These are phyloP conservation scores for Tortricodes alternella DNA, from an alignment of 2,888 invertebrate species.

Conservation along the genomic window DNA sequence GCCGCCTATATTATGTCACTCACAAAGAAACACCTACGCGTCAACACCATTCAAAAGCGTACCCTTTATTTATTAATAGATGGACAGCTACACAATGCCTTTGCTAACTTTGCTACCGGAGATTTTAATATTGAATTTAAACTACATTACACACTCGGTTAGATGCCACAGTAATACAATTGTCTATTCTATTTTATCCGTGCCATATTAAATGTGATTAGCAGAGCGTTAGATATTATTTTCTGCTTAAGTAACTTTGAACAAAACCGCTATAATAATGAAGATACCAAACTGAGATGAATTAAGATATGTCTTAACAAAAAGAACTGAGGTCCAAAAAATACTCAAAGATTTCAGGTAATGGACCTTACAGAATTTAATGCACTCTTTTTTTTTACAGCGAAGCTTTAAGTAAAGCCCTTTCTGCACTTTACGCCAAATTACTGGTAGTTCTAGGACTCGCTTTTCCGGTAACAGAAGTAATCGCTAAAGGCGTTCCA, in stretches of 20 bases:
- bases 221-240: slow-evolving; percentile 12
- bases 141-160: slow-evolving; percentile 3
- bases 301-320: slow-evolving; percentile 4
- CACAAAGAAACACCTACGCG: slow-evolving; percentile 55
- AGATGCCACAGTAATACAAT: not conserved
- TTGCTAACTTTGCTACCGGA: slow-evolving; percentile 45
- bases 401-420: slow-evolving; percentile 87
- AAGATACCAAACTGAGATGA: slow-evolving; percentile 21
- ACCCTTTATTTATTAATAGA: slow-evolving; percentile 63
- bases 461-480: slow-evolving; percentile 93
- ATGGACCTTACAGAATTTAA: not conserved
- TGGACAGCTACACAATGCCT: slow-evolving; percentile 53
- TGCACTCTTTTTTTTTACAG: slow-evolving; percentile 59
- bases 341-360: no score
- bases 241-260: slow-evolving; percentile 6
- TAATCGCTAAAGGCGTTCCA: slow-evolving; percentile 89
- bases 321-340: no score
- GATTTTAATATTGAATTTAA: slow-evolving; percentile 48
- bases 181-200: slow-evolving; percentile 1
- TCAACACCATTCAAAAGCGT: slow-evolving; percentile 59
- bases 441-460: slow-evolving; percentile 91
- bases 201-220: slow-evolving; percentile 12
- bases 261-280: slow-evolving; percentile 13
- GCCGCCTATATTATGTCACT: slow-evolving; percentile 47
- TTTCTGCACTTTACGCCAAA: slow-evolving; percentile 93